A percentile compares a stretch with the other conserved stretches of the same genome.
phyloP scores from a whole-genome alignment of 2,888 invertebrate species.

The Acronicta aceris region DNA sequence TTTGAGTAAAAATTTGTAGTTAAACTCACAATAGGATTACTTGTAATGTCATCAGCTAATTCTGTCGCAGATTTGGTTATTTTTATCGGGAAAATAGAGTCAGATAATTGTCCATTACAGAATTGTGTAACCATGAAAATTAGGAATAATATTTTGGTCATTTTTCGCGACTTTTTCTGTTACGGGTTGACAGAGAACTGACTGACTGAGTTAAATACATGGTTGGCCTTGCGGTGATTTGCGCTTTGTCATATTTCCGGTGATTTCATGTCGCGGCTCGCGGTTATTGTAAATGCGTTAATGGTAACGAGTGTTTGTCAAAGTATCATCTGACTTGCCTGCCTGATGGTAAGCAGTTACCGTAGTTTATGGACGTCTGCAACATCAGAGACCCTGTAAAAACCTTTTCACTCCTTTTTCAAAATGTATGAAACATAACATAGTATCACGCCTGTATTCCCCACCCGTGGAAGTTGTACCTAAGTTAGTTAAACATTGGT shows the following conservation, averaged over 20 bases:
- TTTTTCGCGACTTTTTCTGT: conserved; percentile 5
- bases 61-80: background rate
- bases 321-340: background rate
- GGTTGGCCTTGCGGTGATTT: conserved; percentile 13
- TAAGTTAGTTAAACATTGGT: no score
- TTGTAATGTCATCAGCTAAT: conserved; percentile 13
- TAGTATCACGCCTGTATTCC: no score
- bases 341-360: no score
- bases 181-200: background rate
- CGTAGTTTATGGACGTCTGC: no score
- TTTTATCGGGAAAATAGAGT: background rate
- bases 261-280: conserved; percentile 3
- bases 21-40: background rate
- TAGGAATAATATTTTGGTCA: conserved; percentile 16
- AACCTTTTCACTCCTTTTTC: no score
- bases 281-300: conserved; percentile 5
- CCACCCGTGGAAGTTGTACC: no score
- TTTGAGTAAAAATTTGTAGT: conserved; percentile 15
- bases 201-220: background rate
- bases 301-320: conserved; percentile 9
- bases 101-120: background rate
- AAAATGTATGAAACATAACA: no score
- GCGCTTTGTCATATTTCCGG: conserved; percentile 20
- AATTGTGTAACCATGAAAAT: conserved; percentile 1
- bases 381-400: no score